Percentiles rank a stretch among this genome's conserved stretches.
Evolutionary conservation across 2,113 vertebrate genomes (phyloP).

Genomic region (Ahaetulla prasina): DNA sequence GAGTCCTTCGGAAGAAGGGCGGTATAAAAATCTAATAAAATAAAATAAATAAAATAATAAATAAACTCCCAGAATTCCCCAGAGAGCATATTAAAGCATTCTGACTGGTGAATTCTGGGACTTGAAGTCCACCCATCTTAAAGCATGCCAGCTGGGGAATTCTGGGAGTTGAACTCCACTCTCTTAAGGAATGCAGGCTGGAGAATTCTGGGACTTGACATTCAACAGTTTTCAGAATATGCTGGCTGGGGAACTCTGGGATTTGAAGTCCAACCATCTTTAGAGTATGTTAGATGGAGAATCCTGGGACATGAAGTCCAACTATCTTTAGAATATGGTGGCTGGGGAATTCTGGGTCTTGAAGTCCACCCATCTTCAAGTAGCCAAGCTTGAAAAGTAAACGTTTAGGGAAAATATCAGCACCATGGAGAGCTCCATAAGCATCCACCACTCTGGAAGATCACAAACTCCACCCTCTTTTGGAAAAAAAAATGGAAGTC

Average conservation of each 20-base stretch:
- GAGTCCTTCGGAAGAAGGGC: too few species aligned
- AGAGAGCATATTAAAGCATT: too few species aligned
- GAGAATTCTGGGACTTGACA: too few species aligned
- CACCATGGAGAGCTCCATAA: not conserved
- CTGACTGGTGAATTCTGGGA: too few species aligned
- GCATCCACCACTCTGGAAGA: not conserved
- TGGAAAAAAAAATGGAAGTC: not conserved
- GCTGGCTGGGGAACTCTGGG: too few species aligned
- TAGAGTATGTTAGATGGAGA: not conserved
- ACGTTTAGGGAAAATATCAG: not conserved
- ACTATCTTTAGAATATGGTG: not conserved
- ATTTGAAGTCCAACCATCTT: not conserved
- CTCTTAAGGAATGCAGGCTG: too few species aligned
- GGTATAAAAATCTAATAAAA: too few species aligned
- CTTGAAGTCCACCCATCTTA: too few species aligned
- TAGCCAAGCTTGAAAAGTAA: not conserved
- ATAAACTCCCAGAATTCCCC: not conserved
- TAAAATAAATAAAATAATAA: too few species aligned
- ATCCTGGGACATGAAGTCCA: not conserved
- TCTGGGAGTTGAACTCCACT: not conserved
- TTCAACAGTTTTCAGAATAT: too few species aligned
- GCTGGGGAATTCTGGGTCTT: not conserved
- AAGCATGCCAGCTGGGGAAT: too few species aligned
- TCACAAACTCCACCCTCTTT: not conserved
- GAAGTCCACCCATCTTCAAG: not conserved